These are phyloP conservation scores for Catonia carolina DNA, from an alignment of 2,888 invertebrate genomes.

Conservation along the genomic window DNA sequence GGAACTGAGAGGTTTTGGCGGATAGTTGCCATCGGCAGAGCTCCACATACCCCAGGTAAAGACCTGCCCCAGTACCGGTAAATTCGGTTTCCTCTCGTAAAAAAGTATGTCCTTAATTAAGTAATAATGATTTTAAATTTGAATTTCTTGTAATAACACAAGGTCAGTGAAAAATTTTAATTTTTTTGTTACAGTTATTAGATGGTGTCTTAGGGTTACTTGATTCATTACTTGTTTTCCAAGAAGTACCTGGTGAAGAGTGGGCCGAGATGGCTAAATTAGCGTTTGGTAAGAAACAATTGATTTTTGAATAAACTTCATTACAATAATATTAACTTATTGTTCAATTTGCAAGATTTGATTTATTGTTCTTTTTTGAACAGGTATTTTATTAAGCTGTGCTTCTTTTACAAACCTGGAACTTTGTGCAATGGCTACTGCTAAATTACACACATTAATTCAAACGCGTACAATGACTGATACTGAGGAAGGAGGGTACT, in stretches of 20 bases:
- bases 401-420: constrained; percentile 46
- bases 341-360: too few species aligned
- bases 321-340: background rate
- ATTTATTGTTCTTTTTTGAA: background rate
- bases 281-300: constrained; percentile 43
- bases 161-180: too few species aligned
- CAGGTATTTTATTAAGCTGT: constrained; percentile 44
- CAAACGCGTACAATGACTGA: constrained; percentile 50
- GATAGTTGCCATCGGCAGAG: too few species aligned
- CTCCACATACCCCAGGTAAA: too few species aligned
- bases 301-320: background rate
- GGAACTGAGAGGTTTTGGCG: too few species aligned
- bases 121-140: too few species aligned
- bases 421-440: constrained; percentile 54
- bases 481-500: constrained; percentile 50
- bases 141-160: too few species aligned
- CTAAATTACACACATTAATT: constrained; percentile 52
- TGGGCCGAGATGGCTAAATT: constrained; percentile 54
- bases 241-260: constrained; percentile 46
- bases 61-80: too few species aligned
- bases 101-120: too few species aligned
- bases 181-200: constrained; percentile 41
- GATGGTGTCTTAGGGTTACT: constrained; percentile 50
- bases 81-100: too few species aligned
- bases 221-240: constrained; percentile 52